phyloP scores from a whole-genome alignment of 2,797 vertebrate species.

The Malurus leucopterus region DNA sequence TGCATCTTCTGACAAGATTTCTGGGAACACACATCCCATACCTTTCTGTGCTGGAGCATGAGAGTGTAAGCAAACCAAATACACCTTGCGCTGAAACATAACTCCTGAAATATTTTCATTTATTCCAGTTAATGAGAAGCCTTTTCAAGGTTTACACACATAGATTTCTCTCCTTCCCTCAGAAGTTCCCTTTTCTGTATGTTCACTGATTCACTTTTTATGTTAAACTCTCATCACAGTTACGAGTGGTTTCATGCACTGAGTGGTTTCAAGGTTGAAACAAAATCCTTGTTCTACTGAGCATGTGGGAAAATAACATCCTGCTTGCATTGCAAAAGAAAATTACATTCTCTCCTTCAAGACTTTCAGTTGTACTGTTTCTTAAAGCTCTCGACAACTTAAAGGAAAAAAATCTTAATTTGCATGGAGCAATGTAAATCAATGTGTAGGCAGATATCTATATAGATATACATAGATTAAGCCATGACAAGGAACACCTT shows the following conservation, averaged over 20 bases:
- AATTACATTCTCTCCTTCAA: not conserved
- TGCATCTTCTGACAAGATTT: not conserved
- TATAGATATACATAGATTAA: not conserved
- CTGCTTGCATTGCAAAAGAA: not conserved
- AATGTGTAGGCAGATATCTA: not conserved
- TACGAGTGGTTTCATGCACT: not conserved
- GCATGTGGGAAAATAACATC: not conserved
- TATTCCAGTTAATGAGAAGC: not conserved
- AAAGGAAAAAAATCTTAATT: not conserved
- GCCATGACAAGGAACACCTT: not conserved
- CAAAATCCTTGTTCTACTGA: not conserved
- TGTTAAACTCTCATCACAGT: not conserved
- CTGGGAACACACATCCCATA: not conserved
- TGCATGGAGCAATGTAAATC: not conserved
- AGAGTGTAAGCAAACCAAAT: not conserved
- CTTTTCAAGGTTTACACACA: not conserved
- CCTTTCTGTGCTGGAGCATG: not conserved
- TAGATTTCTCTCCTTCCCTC: not conserved
- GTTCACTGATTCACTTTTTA: not conserved
- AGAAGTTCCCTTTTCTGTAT: not conserved
- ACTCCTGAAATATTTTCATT: not conserved
- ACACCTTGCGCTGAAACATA: not conserved
- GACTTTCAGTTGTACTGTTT: not conserved
- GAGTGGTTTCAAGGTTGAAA: not conserved
- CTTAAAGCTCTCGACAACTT: not conserved